phyloP scores from a whole-genome alignment of 2,797 vertebrate genomes.

The Propithecus deckenii region DNA sequence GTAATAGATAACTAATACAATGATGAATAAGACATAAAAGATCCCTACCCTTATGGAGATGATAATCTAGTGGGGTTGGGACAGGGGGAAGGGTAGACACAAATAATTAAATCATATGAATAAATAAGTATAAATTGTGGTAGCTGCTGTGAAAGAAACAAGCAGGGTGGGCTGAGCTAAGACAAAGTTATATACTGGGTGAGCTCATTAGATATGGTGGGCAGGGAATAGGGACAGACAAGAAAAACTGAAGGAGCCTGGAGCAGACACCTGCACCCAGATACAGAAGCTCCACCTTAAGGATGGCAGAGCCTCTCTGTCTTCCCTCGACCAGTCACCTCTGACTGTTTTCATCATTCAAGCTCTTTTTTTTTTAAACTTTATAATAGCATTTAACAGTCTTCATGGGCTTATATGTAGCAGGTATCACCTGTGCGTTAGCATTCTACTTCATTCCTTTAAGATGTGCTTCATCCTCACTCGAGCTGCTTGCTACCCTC shows the following conservation, averaged over 20 bases:
- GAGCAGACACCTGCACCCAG: no score
- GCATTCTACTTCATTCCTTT: slow-evolving; percentile 53
- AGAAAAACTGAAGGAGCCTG: neutral
- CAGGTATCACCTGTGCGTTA: slow-evolving; percentile 66
- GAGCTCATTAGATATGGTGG: neutral
- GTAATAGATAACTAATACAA: neutral
- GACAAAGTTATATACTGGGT: neutral
- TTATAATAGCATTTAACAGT: slow-evolving; percentile 80
- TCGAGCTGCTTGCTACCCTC: slow-evolving; percentile 91
- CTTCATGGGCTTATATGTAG: slow-evolving; percentile 77
- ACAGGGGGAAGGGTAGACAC: neutral
- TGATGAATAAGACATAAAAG: neutral
- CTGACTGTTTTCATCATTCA: slow-evolving; percentile 76
- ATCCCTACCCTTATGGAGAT: neutral
- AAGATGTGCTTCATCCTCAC: slow-evolving; percentile 75
- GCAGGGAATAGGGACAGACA: neutral
- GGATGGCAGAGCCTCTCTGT: neutral
- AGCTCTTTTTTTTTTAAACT: slow-evolving; percentile 57
- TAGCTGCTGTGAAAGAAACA: neutral
- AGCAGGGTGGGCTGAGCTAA: neutral
- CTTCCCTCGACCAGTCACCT: neutral
- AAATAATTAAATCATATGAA: neutral
- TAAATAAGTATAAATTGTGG: neutral
- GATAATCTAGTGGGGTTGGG: neutral
- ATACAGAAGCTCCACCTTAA: neutral